phyloP scores from a whole-genome alignment of 2,113 vertebrate species.

The Dipodomys ordii region DNA sequence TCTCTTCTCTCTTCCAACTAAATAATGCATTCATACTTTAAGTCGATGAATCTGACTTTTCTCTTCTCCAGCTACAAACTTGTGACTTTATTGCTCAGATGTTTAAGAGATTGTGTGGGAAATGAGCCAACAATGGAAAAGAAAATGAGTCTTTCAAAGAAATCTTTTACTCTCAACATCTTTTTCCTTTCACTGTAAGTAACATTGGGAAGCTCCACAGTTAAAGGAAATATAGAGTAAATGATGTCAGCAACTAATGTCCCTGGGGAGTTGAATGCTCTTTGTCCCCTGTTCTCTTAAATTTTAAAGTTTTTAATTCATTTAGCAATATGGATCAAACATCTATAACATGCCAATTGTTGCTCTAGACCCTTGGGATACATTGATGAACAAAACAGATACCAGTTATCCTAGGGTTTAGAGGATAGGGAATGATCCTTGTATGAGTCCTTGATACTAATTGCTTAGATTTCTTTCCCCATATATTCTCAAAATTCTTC shows the following conservation, averaged over 20 bases:
- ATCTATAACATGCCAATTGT: not conserved
- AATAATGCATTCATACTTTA: constrained; percentile 10
- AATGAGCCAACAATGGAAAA: not conserved
- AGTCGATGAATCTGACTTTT: not conserved
- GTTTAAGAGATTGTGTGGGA: not conserved
- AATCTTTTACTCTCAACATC: not conserved
- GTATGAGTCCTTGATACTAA: not conserved
- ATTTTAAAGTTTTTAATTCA: not conserved
- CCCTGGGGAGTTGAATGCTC: not conserved
- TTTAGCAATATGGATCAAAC: not conserved
- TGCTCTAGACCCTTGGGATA: not conserved
- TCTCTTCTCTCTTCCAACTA: constrained; percentile 9
- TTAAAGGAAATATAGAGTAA: not conserved
- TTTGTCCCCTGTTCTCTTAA: not conserved
- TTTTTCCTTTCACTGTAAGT: not conserved
- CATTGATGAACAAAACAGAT: not conserved
- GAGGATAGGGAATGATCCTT: not conserved
- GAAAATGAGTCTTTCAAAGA: not conserved
- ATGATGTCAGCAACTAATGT: not conserved
- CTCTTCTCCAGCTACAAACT: not conserved
- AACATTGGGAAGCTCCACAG: not conserved
- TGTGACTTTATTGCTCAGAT: constrained; percentile 19
- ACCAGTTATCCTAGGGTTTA: not conserved
- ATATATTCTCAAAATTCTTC: not conserved
- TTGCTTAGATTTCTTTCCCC: not conserved